Evolutionary conservation across 2,797 vertebrate genomes (phyloP), one percentile per base, ranked within the genome.

Genomic region (Sebastes matsubarae): DNA sequence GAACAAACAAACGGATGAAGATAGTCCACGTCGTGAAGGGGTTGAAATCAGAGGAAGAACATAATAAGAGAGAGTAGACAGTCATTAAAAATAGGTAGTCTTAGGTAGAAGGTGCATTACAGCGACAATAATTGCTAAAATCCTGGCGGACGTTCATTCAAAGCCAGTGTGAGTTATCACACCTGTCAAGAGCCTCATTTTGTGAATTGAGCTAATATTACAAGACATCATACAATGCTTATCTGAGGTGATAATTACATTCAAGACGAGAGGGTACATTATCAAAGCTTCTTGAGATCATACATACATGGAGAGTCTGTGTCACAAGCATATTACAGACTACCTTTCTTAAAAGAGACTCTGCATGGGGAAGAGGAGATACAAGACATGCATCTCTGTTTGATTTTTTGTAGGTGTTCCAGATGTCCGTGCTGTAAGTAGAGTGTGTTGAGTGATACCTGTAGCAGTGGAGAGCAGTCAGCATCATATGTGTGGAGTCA

Each of bases 401-500:
- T 68, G 4, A 64, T 9, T 24, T 54, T 72, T 0, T 59, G 2
- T 24, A 81, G 12, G 52, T 6, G 24, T 42, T 29, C 5, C 12
- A 11, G 13, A 22, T n/a, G 11, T 32, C 16, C 4, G 16, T 25
- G 38, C 54, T 34, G 10, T 42, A 6, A 30, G 6, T 6, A 18
- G 27, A 29, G 22, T 12, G 2, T 8, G 42, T 12, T n/a, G 10
- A 57, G 2, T 13, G 4, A 7, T 90, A 99, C 98, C 96, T 96
- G 32, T 97, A 93, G 90, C 98, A 98, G 92, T 98, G 89, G 32
- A 99, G 95, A 4, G 98, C 95, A 0, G 99, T 99, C 29, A 99
- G 96, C 98, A 99, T 99, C 99, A 99, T 99, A 89, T 99, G 99
- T 0, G 98, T 97, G 34, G 98, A 99, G 91, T 99, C 99, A 90